Base-by-base conservation (phyloP, 2,113 vertebrate species). In the Lipophrys pholis region DNA sequence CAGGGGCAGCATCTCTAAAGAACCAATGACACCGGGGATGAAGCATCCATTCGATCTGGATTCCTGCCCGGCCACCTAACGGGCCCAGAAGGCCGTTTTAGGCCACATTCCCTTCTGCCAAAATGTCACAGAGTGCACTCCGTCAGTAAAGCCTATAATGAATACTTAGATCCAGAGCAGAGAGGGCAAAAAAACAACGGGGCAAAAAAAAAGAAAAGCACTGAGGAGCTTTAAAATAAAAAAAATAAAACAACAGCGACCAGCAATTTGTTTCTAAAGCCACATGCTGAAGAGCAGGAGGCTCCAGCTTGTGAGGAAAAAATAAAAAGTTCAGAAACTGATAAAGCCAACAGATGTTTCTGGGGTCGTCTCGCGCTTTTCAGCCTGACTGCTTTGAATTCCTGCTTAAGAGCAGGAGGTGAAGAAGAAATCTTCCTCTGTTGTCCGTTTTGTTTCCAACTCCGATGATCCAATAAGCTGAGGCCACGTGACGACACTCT, bases 401-500 rank as follows among this genome's bases (percentile, higher is more conserved):
- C 61, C 54, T 69, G 67, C 43, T 51, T 40, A 42, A 58, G 66
- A 73, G 50, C 5, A 0, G n/a, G 45, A 67, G 63, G 65, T 21
- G 35, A 45, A 9, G 36, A 52, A 80, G 11, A 83, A 77, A 60
- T 17, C 51, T 21, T 6, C 6, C 56, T 15, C 36, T 43, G 40
- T 72, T 55, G 62, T 72, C 43, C 54, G 10, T 59, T 81, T 66
- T 66, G 67, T 69, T 78, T 80, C 75, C 68, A 38, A 16, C 42
- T 61, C 50, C 43, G 62, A 43, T 85, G 76, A 91, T 82, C 89
- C 82, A 84, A 88, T 81, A 85, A 82, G 73, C 71, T 58, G 73
- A 48, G 1, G 65, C 68, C 84, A 81, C 46, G 48, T 82, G 86
- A 87, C 60, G 67, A 87, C 80, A 87, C 17, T 38, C 49, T 64